Base-by-base conservation (phyloP, 2,113 vertebrate species). In the Nibea albiflora region DNA sequence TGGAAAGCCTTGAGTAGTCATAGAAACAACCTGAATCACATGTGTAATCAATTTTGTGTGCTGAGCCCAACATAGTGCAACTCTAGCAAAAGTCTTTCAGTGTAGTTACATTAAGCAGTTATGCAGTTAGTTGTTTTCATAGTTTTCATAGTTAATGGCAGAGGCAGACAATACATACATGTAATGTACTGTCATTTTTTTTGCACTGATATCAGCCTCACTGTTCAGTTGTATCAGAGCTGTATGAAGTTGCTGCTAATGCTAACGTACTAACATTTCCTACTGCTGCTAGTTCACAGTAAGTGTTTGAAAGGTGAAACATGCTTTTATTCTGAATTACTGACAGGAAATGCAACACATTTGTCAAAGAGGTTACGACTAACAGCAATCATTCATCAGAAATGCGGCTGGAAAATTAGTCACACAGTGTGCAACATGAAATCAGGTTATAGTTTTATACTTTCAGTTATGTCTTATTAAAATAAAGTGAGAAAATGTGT, bases 1-100 rank as follows among this genome's bases (percentile, higher is more conserved):
- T 60, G 12, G 26, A 52, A 73, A 68, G 24, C 26, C 15, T 61
- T 79, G 28, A 67, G 58, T 44, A 35, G 52, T 73, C 26, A 47
- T 4, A 16, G 28, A 67, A 80, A 20, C n/a, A 65, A 39, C 7
- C 5, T 60, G 12, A 67, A 31, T 82, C 52, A 24, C 26, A 44
- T n/a, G 11, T 22, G 20, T 54, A 8, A 71, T 46, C 35, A 46
- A 15, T 52, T 54, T 54, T 62, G 3, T 22, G 19, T 71, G 42
- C 62, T 56, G 1, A 58, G 31, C 4, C 35, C 35, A 39, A 39
- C 35, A 39, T 9, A 39, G 8, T 39, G 35, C 7, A 39, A 39
- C 35, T 39, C 35, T 39, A 24, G 50, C 31, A 54, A 42, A 54
- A 39, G 35, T 7, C 20, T 44, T 24, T 57, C n/a, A 57, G 0